Evolutionary conservation across 2,797 vertebrate species (phyloP).

Genomic region (Liasis olivaceus): DNA sequence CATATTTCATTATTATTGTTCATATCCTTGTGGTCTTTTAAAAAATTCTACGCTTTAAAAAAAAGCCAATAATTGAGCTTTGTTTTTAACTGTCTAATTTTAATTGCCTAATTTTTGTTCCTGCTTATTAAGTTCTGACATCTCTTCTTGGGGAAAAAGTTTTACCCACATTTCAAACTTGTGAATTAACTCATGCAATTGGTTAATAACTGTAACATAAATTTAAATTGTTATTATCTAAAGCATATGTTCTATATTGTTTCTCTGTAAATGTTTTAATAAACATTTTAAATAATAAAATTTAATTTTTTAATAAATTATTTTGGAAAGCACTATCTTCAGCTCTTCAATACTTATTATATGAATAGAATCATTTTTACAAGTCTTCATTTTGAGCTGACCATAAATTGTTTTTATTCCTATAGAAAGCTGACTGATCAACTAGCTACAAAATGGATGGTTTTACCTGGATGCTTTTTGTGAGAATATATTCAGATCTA

Average conservation of each 20-base stretch:
- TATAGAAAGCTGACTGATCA: constrained; percentile 84
- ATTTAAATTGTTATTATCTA: not conserved
- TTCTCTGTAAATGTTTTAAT: not conserved
- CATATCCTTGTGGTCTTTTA: no score
- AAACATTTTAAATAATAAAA: no score
- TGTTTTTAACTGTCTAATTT: no score
- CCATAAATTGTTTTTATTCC: constrained; percentile 36
- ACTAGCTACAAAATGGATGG: constrained; percentile 86
- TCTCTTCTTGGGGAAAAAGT: no score
- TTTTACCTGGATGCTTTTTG: constrained; percentile 85
- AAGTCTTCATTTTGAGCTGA: not conserved
- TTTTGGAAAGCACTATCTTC: not conserved
- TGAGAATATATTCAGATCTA: constrained; percentile 92
- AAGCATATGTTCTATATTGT: not conserved
- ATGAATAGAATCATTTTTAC: not conserved
- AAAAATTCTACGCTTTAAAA: no score
- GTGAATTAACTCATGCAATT: no score
- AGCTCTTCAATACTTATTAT: not conserved
- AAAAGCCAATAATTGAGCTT: no score
- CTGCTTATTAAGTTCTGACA: no score
- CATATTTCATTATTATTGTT: no score
- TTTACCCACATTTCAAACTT: no score
- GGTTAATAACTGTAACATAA: no score
- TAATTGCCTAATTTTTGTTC: no score
- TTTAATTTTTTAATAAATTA: not conserved